Conservation (phyloP, 2,797 vertebrate species). For the Sphenodon punctatus region DNA sequence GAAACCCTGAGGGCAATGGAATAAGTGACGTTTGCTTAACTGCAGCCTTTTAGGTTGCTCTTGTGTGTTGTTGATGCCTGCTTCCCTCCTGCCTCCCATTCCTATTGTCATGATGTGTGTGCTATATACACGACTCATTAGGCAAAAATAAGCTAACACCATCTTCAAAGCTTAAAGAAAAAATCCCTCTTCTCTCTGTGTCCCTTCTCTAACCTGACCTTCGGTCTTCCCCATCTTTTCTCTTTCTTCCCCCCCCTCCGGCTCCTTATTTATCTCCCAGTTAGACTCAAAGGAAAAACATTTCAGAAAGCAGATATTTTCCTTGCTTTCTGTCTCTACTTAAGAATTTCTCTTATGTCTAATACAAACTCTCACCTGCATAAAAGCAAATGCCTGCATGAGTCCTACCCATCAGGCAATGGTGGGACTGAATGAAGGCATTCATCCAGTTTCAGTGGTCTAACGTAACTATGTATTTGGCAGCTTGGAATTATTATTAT, state of each 20-base stretch:
- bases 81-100: slow-evolving; percentile 28
- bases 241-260: background rate
- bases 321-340: background rate
- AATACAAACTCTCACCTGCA: background rate
- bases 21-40: background rate
- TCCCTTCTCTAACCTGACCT: background rate
- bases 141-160: slow-evolving; percentile 36
- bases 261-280: background rate
- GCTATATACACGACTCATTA: slow-evolving; percentile 52
- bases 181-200: background rate
- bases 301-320: background rate
- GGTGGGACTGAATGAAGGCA: too few species aligned
- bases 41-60: slow-evolving; percentile 13
- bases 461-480: too few species aligned
- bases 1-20: background rate
- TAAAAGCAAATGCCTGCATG: background rate
- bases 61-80: slow-evolving; percentile 2
- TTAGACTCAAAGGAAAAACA: background rate
- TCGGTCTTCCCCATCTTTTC: background rate
- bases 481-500: too few species aligned
- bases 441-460: too few species aligned
- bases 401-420: too few species aligned
- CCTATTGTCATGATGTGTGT: slow-evolving; percentile 47
- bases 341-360: background rate
- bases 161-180: slow-evolving; percentile 33